Evolutionary conservation across 2,888 invertebrate species (phyloP).

Genomic region (Ornithoptera priamus): DNA sequence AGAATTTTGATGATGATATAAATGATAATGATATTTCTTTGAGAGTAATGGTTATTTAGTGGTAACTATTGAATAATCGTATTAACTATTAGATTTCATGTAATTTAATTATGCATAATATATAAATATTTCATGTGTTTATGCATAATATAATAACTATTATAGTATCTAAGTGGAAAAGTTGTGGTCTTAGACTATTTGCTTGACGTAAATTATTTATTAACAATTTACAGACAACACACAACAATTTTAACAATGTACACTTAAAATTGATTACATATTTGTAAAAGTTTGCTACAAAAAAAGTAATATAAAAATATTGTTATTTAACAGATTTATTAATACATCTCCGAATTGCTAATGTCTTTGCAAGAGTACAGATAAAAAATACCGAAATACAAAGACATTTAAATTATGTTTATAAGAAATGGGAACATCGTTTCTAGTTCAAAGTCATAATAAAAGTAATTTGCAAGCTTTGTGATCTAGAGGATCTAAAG

Average conservation of each 20-base stretch:
- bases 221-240: too few relatives aligned
- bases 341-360: not conserved
- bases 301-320: not conserved
- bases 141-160: too few relatives aligned
- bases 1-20: not conserved
- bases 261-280: not conserved
- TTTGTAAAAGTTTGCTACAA: not conserved
- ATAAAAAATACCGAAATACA: not conserved
- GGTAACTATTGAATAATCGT: not conserved
- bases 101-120: too few relatives aligned
- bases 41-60: not conserved
- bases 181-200: too few relatives aligned
- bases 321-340: not conserved
- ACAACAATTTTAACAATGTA: too few relatives aligned
- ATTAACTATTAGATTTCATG: too few relatives aligned
- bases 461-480: conserved; percentile 46
- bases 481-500: conserved; percentile 48
- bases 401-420: not conserved
- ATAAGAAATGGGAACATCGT: not conserved
- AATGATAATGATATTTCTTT: not conserved
- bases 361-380: not conserved
- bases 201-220: too few relatives aligned
- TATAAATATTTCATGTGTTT: too few relatives aligned
- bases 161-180: too few relatives aligned
- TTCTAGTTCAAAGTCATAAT: conserved; percentile 27